These are phyloP conservation scores for Eupithecia centaureata DNA, from an alignment of 2,888 invertebrate genomes.

Conservation along the genomic window DNA sequence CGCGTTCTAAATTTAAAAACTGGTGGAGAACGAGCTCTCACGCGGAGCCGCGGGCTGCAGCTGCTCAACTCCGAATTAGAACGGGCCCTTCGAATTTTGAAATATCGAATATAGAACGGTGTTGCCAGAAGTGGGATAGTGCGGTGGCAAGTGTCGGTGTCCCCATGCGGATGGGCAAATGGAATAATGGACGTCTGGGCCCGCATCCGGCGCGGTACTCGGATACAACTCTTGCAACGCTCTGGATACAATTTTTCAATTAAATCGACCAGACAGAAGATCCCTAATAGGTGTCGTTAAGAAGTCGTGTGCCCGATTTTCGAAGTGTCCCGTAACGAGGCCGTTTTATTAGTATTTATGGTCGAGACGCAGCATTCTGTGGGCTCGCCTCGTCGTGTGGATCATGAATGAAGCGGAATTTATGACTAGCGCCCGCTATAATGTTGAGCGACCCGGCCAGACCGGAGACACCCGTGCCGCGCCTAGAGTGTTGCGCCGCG, in stretches of 20 bases:
- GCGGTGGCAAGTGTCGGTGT: slow-evolving; percentile 49
- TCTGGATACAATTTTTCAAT: slow-evolving; percentile 84
- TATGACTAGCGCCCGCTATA: slow-evolving; percentile 74
- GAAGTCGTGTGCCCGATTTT: slow-evolving; percentile 84
- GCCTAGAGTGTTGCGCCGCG: slow-evolving; percentile 36
- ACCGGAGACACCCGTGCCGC: slow-evolving; percentile 55
- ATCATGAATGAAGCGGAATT: slow-evolving; percentile 79
- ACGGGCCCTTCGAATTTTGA: slow-evolving; percentile 66
- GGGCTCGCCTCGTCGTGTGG: slow-evolving; percentile 47
- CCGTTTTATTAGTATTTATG: slow-evolving; percentile 83
- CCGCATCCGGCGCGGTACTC: slow-evolving; percentile 82
- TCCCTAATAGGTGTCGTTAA: slow-evolving; percentile 84
- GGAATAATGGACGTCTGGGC: slow-evolving; percentile 84
- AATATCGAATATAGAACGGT: slow-evolving; percentile 69
- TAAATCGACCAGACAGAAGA: slow-evolving; percentile 83
- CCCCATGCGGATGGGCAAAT: slow-evolving; percentile 83
- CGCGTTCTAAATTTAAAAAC: slow-evolving; percentile 68
- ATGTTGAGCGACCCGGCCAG: slow-evolving; percentile 56
- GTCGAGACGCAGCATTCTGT: slow-evolving; percentile 65
- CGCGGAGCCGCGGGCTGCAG: slow-evolving; percentile 50
- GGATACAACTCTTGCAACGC: slow-evolving; percentile 82
- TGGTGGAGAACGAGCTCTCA: slow-evolving; percentile 66
- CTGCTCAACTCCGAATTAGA: slow-evolving; percentile 59
- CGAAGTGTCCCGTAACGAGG: slow-evolving; percentile 81
- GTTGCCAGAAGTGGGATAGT: slow-evolving; percentile 51